Evolutionary conservation across 2,797 vertebrate genomes (phyloP).

Genomic region (Brachymystax lenok): DNA sequence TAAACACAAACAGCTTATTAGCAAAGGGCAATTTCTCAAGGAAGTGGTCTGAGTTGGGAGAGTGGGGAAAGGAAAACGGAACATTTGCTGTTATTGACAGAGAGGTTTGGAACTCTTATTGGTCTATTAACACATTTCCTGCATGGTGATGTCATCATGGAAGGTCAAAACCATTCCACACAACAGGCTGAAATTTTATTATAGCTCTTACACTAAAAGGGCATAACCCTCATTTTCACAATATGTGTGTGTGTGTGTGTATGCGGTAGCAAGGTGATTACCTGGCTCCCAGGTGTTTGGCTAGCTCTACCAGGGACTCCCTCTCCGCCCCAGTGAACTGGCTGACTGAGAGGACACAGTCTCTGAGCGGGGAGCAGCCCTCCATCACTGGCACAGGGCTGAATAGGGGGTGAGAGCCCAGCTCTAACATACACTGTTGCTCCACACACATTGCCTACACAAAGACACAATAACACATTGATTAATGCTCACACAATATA

Average conservation of each 20-base stretch:
- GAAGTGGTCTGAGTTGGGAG: too few species aligned
- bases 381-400: slow-evolving; percentile 85
- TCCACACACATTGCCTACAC: slow-evolving; percentile 87
- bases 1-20: too few species aligned
- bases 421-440: slow-evolving; percentile 81
- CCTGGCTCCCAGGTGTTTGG: slow-evolving; percentile 89
- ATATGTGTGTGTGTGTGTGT: not conserved
- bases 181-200: too few species aligned
- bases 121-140: too few species aligned
- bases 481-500: not conserved
- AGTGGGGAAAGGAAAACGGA: too few species aligned
- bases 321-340: slow-evolving; percentile 93
- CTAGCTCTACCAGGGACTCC: slow-evolving; percentile 88
- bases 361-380: slow-evolving; percentile 79
- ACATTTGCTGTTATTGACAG: too few species aligned
- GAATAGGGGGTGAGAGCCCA: slow-evolving; percentile 86
- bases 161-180: too few species aligned
- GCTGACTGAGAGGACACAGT: slow-evolving; percentile 92
- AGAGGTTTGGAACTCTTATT: too few species aligned
- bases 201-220: too few species aligned
- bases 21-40: too few species aligned
- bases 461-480: not conserved
- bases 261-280: slow-evolving; percentile 51
- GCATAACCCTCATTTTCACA: too few species aligned
- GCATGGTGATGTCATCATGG: too few species aligned